Evolutionary conservation across 2,888 invertebrate species (phyloP).

Genomic region (Phytoseiulus persimilis): DNA sequence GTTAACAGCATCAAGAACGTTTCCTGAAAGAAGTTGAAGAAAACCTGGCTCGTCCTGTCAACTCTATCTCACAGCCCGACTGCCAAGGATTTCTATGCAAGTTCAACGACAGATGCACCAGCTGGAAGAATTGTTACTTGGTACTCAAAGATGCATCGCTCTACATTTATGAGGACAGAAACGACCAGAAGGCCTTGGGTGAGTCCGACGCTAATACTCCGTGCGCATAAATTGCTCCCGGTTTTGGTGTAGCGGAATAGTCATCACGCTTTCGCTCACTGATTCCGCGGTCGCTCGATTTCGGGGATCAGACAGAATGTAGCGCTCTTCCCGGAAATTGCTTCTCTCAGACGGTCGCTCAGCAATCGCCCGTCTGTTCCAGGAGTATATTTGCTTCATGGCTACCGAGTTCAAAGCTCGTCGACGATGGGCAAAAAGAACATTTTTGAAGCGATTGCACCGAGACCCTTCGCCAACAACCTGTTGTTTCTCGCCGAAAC

Average conservation of each 20-base stretch:
- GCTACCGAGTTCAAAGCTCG: conserved; percentile 78
- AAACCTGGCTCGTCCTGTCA: conserved; percentile 15
- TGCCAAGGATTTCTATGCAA: conserved; percentile 87
- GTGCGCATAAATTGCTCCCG: not conserved
- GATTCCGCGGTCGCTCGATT: not conserved
- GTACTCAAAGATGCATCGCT: conserved; percentile 88
- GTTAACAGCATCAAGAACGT: conserved; percentile 26
- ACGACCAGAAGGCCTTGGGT: conserved; percentile 81
- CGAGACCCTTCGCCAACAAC: conserved; percentile 73
- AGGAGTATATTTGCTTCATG: conserved; percentile 89
- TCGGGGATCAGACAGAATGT: not conserved
- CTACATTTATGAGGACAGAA: conserved; percentile 82
- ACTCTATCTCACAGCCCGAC: conserved; percentile 68
- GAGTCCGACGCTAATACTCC: conserved; percentile 47
- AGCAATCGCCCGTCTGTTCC: conserved; percentile 38
- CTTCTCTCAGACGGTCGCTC: not conserved
- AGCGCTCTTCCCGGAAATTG: conserved; percentile 29
- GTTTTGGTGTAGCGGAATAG: not conserved
- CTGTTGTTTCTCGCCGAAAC: conserved; percentile 88
- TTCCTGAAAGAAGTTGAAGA: conserved; percentile 25
- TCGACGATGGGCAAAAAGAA: conserved; percentile 70
- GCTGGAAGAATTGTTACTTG: conserved; percentile 85
- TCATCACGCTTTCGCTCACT: not conserved
- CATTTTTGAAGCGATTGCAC: conserved; percentile 81
- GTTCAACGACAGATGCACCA: conserved; percentile 61